Conservation (phyloP, 2,888 invertebrate species). For the Drosophila setosimentum region DNA sequence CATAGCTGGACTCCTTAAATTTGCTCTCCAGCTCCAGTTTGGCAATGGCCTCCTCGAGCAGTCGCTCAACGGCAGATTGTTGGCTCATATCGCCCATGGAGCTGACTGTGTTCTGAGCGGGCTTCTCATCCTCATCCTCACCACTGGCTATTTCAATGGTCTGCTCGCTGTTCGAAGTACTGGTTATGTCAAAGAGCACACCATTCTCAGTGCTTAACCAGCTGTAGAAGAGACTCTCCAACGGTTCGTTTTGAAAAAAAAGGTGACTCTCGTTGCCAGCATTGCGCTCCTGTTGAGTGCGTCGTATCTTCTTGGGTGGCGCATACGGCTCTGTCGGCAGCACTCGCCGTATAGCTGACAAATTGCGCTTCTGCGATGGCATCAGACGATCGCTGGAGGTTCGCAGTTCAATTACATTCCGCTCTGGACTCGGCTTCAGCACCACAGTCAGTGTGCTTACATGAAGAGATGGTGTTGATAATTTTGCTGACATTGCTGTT, state of each 20-base stretch:
- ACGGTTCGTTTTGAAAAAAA: slow-evolving; percentile 74
- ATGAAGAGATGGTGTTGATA: slow-evolving; percentile 48
- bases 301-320: slow-evolving; percentile 82
- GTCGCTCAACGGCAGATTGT: slow-evolving; percentile 62
- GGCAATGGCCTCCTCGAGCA: slow-evolving; percentile 76
- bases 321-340: slow-evolving; percentile 79
- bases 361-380: slow-evolving; percentile 64
- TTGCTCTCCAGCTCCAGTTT: slow-evolving; percentile 69
- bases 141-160: slow-evolving; percentile 61
- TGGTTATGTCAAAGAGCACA: slow-evolving; percentile 75
- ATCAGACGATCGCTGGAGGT: slow-evolving; percentile 22
- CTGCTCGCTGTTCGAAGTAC: slow-evolving; percentile 53
- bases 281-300: slow-evolving; percentile 73
- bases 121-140: slow-evolving; percentile 42
- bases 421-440: slow-evolving; percentile 71
- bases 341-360: slow-evolving; percentile 59
- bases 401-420: slow-evolving; percentile 11
- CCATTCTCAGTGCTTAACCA: slow-evolving; percentile 82
- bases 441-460: slow-evolving; percentile 78
- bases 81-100: slow-evolving; percentile 57
- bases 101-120: slow-evolving; percentile 22
- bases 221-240: slow-evolving; percentile 81
- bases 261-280: slow-evolving; percentile 55
- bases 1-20: slow-evolving; percentile 37
- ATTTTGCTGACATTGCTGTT: not conserved